Percentiles rank a stretch among this genome's conserved stretches.
These are phyloP conservation scores for Phenganax subtilis DNA, from an alignment of 92 coral and sea anemone species.

Conservation along the genomic window DNA sequence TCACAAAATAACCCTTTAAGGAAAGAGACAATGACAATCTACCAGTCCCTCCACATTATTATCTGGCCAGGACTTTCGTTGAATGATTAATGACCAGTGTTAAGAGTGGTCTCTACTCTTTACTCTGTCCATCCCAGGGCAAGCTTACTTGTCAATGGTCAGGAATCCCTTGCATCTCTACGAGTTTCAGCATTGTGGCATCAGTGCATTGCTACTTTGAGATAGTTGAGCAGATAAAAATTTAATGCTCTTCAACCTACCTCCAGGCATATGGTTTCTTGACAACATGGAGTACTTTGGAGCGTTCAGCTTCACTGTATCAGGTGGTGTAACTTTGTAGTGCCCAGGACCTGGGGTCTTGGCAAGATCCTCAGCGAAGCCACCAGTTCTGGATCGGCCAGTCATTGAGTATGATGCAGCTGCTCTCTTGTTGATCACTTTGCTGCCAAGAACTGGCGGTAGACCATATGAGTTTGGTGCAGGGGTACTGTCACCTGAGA, in stretches of 20 bases:
- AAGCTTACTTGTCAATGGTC: too few relatives aligned
- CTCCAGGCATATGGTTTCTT: constrained; percentile 94
- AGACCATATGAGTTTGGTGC: constrained; percentile 80
- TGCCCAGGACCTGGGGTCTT: constrained; percentile 95
- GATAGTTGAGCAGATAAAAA: too few relatives aligned
- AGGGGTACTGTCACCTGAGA: constrained; percentile 82
- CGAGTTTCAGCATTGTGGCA: too few relatives aligned
- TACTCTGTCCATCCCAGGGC: too few relatives aligned
- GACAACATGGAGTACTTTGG: constrained; percentile 75
- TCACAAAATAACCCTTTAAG: too few relatives aligned
- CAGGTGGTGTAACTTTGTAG: constrained; percentile 61
- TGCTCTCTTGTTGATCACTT: constrained; percentile 72
- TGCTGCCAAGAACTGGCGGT: constrained; percentile 70
- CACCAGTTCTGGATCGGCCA: constrained; percentile 81
- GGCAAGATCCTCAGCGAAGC: constrained; percentile 95
- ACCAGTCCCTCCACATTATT: too few relatives aligned
- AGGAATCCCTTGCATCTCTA: too few relatives aligned
- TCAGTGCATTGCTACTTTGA: too few relatives aligned
- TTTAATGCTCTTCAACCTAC: constrained; percentile 32
- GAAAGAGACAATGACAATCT: too few relatives aligned
- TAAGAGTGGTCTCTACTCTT: too few relatives aligned
- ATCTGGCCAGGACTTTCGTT: too few relatives aligned
- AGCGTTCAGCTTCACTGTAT: constrained; percentile 57
- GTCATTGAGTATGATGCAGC: constrained; percentile 97
- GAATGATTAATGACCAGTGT: too few relatives aligned